Evolutionary conservation across 2,113 vertebrate species (phyloP), one percentile per base, ranked within the genome.

Genomic region (Prochilodus magdalenae): DNA sequence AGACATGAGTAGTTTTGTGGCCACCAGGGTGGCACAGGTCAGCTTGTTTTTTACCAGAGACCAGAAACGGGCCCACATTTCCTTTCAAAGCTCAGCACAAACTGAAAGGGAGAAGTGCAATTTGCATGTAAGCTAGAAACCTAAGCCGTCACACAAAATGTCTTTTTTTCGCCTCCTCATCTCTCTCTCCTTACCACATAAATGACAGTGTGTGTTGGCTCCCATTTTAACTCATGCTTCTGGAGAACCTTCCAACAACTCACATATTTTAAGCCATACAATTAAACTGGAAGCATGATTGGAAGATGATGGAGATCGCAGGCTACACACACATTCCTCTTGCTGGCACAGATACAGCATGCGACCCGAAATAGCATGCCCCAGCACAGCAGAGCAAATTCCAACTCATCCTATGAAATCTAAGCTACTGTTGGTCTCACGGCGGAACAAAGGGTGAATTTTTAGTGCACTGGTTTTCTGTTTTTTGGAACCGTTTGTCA

Each of bases 191-290:
- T 77, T 8, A 74, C 81, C 80, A 88, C 92, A 93, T 90, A 93
- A 93, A 93, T 92, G 92, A 92, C 89, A 91, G 90, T 89, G 90
- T 88, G 86, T 90, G 76, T 81, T 83, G 86, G 81, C 85, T 83
- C 67, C 53, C 70, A 86, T 85, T 85, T 60, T 87, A 89, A 90
- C 91, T 83, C 89, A 66, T 88, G 84, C 88, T 86, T 88, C 80
- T 88, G 77, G 84, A 87, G 84, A 36, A 36, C 80, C 47, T 87
- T 88, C 83, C 78, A 90, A 87, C 86, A 88, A 86, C 59, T 81
- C 0, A 72, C 76, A 88, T 85, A 80, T 88, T 88, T 84, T 29
- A 71, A 88, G 87, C 85, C 70, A 79, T 84, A 36, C 75, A 88
- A 75, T 73, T 86, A 76, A 33, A 82, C 1, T 33, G 65, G 72